These are phyloP conservation scores for Ahaetulla prasina DNA, from an alignment of 2,113 vertebrate genomes.

Conservation along the genomic window DNA sequence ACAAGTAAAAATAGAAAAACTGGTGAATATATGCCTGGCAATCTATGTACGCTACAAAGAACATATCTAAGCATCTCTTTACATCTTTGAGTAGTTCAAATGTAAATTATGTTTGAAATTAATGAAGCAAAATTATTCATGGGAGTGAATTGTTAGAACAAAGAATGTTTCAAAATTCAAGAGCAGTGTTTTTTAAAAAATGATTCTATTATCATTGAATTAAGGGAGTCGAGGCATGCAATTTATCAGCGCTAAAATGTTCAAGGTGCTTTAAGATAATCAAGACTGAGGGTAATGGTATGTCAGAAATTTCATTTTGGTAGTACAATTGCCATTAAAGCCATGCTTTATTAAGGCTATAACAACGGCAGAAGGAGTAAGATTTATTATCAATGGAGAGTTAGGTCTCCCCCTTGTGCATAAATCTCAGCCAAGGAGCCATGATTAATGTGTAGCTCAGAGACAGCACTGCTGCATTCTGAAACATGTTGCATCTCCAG, in stretches of 20 bases:
- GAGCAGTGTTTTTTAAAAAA: not conserved
- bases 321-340: constrained; percentile 8
- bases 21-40: not conserved
- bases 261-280: constrained; percentile 3
- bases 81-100: not conserved
- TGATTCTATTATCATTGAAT: not conserved
- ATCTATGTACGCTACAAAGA: not conserved
- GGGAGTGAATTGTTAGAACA: not conserved
- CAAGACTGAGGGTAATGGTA: not conserved
- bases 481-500: not conserved
- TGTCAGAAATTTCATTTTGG: not conserved
- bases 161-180: constrained; percentile 2
- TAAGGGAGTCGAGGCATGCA: not conserved
- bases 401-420: not conserved
- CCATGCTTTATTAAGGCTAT: not conserved
- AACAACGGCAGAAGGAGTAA: not conserved
- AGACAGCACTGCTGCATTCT: not conserved
- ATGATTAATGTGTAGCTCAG: not conserved
- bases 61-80: not conserved
- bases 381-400: not conserved
- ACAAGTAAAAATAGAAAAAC: not conserved
- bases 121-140: constrained; percentile 18
- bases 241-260: constrained; percentile 12
- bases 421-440: not conserved
- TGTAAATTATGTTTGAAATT: constrained; percentile 1